phyloP scores from a whole-genome alignment of 2,888 invertebrate species.

The Cryptops parisi region DNA sequence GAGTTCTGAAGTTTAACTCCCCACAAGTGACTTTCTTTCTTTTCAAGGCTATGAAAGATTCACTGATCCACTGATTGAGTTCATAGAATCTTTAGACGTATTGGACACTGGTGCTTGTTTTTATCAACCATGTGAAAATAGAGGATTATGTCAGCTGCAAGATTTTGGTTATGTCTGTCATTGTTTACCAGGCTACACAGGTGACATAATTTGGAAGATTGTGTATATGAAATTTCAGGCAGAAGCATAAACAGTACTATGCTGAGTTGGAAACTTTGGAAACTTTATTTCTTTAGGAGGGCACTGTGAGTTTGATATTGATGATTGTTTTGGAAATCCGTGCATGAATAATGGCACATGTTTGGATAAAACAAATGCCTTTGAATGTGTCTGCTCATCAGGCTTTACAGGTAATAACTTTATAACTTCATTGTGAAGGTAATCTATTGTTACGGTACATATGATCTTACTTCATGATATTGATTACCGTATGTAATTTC shows the following conservation, averaged over 20 bases:
- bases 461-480: too few relatives aligned
- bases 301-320: conserved; percentile 38
- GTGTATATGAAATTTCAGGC: too few relatives aligned
- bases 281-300: neutral
- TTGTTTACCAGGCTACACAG: conserved; percentile 35
- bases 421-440: too few relatives aligned
- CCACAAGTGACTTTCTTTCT: too few relatives aligned
- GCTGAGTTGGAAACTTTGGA: too few relatives aligned
- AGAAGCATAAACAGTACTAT: too few relatives aligned
- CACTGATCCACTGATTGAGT: too few relatives aligned
- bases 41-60: too few relatives aligned
- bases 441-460: too few relatives aligned
- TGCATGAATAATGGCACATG: conserved; percentile 46
- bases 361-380: conserved; percentile 42
- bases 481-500: too few relatives aligned
- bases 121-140: conserved; percentile 46
- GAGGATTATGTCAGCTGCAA: conserved; percentile 44
- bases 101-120: conserved; percentile 62
- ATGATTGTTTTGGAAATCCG: conserved; percentile 46
- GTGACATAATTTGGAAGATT: conserved; percentile 21
- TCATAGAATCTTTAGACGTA: conserved; percentile 24
- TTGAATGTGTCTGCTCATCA: conserved; percentile 38
- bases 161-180: conserved; percentile 34
- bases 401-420: conserved; percentile 16
- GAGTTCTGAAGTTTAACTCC: too few relatives aligned